Evolutionary conservation across 1,140 invertebrate genomes (phyloP).

Genomic region (Coptotermes formosanus): DNA sequence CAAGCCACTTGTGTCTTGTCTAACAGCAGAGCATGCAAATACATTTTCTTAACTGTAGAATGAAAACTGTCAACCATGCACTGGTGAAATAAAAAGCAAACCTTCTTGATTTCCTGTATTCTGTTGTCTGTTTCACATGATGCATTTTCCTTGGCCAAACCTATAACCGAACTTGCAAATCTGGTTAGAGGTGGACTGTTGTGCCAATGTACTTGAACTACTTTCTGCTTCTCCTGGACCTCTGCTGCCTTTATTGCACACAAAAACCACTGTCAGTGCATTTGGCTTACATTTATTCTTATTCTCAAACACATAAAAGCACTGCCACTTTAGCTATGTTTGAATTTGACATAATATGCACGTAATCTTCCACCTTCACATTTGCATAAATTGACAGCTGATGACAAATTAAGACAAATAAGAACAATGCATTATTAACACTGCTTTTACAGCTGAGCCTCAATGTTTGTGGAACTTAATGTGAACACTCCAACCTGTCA

Average conservation of each 20-base stretch:
- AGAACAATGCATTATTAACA: not conserved
- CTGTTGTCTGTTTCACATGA: constrained; percentile 3
- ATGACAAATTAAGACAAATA: not conserved
- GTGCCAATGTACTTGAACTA: not conserved
- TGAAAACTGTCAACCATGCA: not conserved
- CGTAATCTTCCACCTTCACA: constrained; percentile 1
- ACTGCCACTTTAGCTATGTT: not conserved
- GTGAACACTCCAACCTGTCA: no score
- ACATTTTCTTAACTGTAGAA: no score
- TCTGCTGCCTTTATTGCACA: not conserved
- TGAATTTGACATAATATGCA: not conserved
- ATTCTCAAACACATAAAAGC: not conserved
- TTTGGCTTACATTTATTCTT: not conserved
- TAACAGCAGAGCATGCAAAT: no score
- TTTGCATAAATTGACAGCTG: constrained; percentile 22
- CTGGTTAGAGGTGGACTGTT: not conserved
- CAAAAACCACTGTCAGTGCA: not conserved
- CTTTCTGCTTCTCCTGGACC: not conserved
- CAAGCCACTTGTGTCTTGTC: no score
- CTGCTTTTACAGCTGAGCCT: no score
- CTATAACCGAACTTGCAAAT: not conserved
- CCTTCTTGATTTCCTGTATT: not conserved
- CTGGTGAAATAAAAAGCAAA: not conserved
- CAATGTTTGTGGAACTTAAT: no score
- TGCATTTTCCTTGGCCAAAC: constrained; percentile 1